These are phyloP conservation scores for Pocillopora meandrina DNA, from an alignment of 92 coral and sea anemone genomes.

Conservation along the genomic window DNA sequence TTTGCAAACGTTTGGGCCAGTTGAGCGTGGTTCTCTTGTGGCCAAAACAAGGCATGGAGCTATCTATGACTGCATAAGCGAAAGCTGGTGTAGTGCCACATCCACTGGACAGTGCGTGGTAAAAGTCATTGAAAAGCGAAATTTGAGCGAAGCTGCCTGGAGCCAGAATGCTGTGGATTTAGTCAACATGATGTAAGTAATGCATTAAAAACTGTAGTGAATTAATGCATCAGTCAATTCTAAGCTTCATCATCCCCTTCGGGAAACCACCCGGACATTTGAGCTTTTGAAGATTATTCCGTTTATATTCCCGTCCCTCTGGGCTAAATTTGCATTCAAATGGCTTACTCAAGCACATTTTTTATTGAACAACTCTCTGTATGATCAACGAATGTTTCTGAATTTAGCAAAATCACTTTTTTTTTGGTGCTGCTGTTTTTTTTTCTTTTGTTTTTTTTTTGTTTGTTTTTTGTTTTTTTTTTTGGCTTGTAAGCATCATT, in stretches of 20 bases:
- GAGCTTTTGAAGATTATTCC: too few relatives aligned
- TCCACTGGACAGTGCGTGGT: slow-evolving; percentile 41
- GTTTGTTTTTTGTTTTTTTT: too few relatives aligned
- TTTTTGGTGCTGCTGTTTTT: too few relatives aligned
- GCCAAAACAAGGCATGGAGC: slow-evolving; percentile 33
- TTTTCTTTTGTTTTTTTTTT: too few relatives aligned
- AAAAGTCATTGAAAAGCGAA: slow-evolving; percentile 42
- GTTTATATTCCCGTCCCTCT: too few relatives aligned
- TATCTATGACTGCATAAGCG: slow-evolving; percentile 46
- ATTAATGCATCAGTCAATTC: too few relatives aligned
- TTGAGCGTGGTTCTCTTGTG: slow-evolving; percentile 28
- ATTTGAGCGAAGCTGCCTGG: slow-evolving; percentile 44
- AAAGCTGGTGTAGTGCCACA: slow-evolving; percentile 37
- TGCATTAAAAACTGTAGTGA: background rate
- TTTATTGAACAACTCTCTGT: too few relatives aligned
- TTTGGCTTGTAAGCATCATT: too few relatives aligned
- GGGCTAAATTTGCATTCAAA: too few relatives aligned
- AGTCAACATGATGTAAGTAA: slow-evolving; percentile 56
- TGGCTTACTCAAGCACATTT: too few relatives aligned
- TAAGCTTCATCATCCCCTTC: too few relatives aligned
- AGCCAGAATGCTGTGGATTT: slow-evolving; percentile 59
- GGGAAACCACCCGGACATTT: too few relatives aligned
- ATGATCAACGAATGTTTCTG: background rate
- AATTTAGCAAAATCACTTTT: slow-evolving; percentile 1
- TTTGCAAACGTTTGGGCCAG: slow-evolving; percentile 50